Base-by-base conservation (phyloP, 1,140 invertebrate species). In the Drosophila paulistorum region DNA sequence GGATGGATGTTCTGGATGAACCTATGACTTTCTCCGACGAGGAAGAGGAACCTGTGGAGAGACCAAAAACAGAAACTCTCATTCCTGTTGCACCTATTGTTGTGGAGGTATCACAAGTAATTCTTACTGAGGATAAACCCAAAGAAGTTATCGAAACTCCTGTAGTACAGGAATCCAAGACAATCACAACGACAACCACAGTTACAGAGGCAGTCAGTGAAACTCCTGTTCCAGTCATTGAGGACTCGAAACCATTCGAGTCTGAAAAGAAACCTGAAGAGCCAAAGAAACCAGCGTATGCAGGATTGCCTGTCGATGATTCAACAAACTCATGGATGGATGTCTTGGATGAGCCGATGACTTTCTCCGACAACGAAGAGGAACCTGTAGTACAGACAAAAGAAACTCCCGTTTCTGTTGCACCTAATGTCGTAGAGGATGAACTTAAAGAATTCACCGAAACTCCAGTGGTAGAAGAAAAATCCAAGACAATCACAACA, bases 1-100 rank as follows among this genome's bases (percentile, higher is more conserved):
- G 93, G 92, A 92, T 94, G 83, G 89, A 92, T 82, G 87, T 93
- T 63, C 74, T 94, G 35, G 93, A 94, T 74, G 92, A 93, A 81
- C 90, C 92, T 57, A 91, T 94, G 37, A 74, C 79, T 9, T 91
- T 93, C 62, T 83, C 91, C 35, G 92, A 93, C 61, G 92, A 93
- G 7, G 92, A 93, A 74, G 77, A 93, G 9, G 91, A 93, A 64
- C 3, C 26, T 41, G 7, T 4, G 1, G 33, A 39, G 7, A 71
- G 33, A 48, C 67, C n/a, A n/a, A n/a, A n/a, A 23, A 30, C 48
- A 20, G 30, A 57, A 35, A 17, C 13, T 45, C 0, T 14, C 42
- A 7, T 39, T 39, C 0, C n/a, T 14, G 42, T 17, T 17, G n/a
- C 7, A 9, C 62, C 37, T 5, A 13, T 39, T 39, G 37, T 39